Evolutionary conservation across 2,797 vertebrate species (phyloP).

Genomic region (Clarias platycephalus): DNA sequence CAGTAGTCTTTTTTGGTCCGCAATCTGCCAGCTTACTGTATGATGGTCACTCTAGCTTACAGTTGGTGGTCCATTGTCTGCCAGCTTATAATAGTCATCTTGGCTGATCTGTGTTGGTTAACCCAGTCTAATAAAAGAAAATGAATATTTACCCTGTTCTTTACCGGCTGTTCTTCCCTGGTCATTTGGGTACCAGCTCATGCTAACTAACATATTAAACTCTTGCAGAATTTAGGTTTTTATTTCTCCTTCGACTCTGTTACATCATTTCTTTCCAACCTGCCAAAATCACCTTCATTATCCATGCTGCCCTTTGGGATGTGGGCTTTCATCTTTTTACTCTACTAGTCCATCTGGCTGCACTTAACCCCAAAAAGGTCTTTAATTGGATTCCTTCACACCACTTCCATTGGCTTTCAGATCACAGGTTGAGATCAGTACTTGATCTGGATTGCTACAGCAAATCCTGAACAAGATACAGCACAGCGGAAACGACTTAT

Average conservation of each 20-base stretch:
- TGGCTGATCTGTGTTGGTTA: neutral
- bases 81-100: neutral
- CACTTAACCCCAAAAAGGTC: neutral
- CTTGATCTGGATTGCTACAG: neutral
- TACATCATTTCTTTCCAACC: neutral
- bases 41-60: neutral
- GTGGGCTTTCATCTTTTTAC: neutral
- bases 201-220: neutral
- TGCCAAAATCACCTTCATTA: neutral
- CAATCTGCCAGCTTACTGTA: neutral
- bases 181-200: neutral
- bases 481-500: neutral
- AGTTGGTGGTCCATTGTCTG: neutral
- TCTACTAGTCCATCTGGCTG: neutral
- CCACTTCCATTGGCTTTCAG: neutral
- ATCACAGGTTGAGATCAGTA: neutral
- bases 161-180: neutral
- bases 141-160: neutral
- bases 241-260: neutral
- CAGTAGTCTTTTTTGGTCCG: neutral
- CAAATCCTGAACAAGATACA: neutral
- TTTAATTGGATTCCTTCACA: conserved; percentile 5
- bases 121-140: neutral
- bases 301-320: neutral
- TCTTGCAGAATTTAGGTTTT: neutral